Percentiles rank a stretch among this genome's conserved stretches.
These are phyloP conservation scores for Nyleta sp. DNA, from an alignment of 2,888 invertebrate genomes.

Conservation along the genomic window DNA sequence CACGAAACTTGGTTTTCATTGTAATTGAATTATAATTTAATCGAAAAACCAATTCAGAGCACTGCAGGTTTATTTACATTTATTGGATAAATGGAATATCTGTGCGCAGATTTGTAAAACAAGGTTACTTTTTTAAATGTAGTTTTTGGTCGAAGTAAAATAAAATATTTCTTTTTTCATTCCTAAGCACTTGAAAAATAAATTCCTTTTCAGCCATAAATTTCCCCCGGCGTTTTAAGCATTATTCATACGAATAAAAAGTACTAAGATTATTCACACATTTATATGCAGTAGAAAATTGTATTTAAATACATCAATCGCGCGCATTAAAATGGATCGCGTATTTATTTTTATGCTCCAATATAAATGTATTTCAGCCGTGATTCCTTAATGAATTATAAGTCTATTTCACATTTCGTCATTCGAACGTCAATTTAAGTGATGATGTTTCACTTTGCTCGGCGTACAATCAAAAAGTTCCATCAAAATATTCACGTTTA, in stretches of 20 bases:
- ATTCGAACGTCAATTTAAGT: neutral
- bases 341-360: constrained; percentile 1
- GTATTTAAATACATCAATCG: constrained; percentile 13
- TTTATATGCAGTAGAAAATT: constrained; percentile 9
- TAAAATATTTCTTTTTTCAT: constrained; percentile 5
- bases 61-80: no score
- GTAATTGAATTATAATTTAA: no score
- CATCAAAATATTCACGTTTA: neutral
- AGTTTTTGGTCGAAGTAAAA: no score
- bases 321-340: neutral
- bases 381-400: neutral
- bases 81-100: no score
- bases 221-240: constrained; percentile 15
- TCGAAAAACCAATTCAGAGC: no score
- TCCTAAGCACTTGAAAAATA: constrained; percentile 17
- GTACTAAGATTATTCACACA: constrained; percentile 10
- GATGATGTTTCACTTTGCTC: constrained; percentile 4
- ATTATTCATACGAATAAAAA: constrained; percentile 24
- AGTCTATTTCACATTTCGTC: neutral
- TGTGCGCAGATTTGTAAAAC: no score
- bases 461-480: neutral
- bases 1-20: no score
- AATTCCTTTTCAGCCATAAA: constrained; percentile 17
- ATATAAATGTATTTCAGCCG: constrained; percentile 1
- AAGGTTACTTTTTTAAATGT: no score